Evolutionary conservation across 2,888 invertebrate species (phyloP).

Genomic region (Rugalucina vietnamica): DNA sequence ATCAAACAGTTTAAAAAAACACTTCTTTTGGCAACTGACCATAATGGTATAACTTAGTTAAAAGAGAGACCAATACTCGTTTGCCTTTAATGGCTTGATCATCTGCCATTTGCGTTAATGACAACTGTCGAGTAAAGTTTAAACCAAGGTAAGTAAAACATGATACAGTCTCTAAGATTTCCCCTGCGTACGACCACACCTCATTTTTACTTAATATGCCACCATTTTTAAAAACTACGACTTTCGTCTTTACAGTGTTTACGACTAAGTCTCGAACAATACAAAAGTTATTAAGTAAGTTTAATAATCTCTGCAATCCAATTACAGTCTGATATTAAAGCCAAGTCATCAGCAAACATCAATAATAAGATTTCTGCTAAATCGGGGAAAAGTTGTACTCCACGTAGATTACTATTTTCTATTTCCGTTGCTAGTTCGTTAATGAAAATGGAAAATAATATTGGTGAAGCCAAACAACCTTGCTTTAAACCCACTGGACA

Average conservation of each 20-base stretch:
- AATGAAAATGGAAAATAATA: background rate
- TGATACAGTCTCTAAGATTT: background rate
- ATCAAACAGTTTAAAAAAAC: background rate
- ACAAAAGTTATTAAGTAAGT: background rate
- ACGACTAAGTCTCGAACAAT: background rate
- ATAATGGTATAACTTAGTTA: background rate
- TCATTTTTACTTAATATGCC: background rate
- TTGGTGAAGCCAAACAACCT: background rate
- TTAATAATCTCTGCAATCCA: background rate
- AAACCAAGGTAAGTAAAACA: background rate
- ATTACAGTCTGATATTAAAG: conserved; percentile 1
- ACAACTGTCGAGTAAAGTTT: background rate
- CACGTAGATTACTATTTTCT: background rate
- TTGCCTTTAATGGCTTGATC: conserved; percentile 6
- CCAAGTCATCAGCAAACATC: conserved; percentile 20
- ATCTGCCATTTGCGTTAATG: conserved; percentile 6
- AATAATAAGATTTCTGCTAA: background rate
- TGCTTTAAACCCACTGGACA: background rate
- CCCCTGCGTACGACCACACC: background rate
- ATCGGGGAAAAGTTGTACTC: background rate
- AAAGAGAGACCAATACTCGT: background rate
- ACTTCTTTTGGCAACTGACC: background rate
- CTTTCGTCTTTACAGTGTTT: conserved; percentile 12
- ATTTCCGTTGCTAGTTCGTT: background rate
- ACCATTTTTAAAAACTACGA: conserved; percentile 10